Evolutionary conservation across 2,888 invertebrate species (phyloP), one percentile per base, ranked within the genome.

Genomic region (Eupithecia tripunctaria): DNA sequence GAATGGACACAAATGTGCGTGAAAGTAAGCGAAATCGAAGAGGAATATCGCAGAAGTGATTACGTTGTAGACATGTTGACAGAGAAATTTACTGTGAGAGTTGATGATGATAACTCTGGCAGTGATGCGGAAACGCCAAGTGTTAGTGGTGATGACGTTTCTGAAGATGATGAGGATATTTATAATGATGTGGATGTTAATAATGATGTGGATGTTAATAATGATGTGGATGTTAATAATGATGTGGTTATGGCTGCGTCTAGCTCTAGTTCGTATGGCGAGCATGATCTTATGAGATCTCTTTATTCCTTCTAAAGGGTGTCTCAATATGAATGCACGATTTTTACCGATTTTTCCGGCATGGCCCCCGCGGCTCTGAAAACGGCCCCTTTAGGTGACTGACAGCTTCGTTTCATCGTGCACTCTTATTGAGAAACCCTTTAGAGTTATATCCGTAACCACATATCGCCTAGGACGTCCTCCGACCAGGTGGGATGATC

Each of bases 11-110:
- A 10, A 25, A 15, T 73, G 47, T 69, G 67, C 14, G 38, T 27
- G 6, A 73, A 73, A 27, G 56, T 67, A 8, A 67, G n/a, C 38
- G 51, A 41, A 32, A 67, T 73, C 10, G 70, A 73, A 65, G 69
- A 64, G 27, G 68, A 68, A n/a, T 68, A 68, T n/a, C 6, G 43
- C 6, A 68, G 38, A 60, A 68, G 60, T 4, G 68, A 68, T 60
- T 60, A 60, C 29, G 18, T 60, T 29, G 60, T 60, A 8, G 60
- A 60, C 10, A 29, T 60, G 60, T 29, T 60, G 29, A 60, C 60
- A 2, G 60, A 60, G 29, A 60, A 60, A 29, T 60, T 60, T 3
- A 29, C 60, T 18, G 8, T 60, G 0, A 14, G 29, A 29, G 60
- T 60, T 8, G 60, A 60, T 29, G 3, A 60, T 60, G 7, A 29